Conservation (phyloP, 2,888 invertebrate species). For the Saturnia japonica region DNA sequence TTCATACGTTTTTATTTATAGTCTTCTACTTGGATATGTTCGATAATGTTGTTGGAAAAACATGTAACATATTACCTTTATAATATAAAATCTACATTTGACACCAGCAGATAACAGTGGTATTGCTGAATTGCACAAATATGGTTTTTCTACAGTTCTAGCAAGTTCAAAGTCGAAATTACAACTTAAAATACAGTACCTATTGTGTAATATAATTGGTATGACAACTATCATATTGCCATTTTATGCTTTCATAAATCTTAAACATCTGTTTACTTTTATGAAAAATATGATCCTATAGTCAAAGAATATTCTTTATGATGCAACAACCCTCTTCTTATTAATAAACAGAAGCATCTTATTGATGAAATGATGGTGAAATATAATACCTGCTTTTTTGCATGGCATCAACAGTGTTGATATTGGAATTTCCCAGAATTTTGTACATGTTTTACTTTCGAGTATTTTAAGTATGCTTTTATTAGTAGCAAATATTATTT, state of each 20-base stretch:
- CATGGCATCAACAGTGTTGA: background rate
- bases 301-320: background rate
- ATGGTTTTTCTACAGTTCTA: background rate
- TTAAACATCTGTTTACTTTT: background rate
- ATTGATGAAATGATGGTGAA: background rate
- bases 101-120: background rate
- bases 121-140: background rate
- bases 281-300: background rate
- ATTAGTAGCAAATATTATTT: background rate
- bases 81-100: background rate
- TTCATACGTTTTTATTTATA: background rate
- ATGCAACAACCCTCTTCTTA: background rate
- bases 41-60: background rate
- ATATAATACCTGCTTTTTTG: background rate
- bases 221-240: background rate
- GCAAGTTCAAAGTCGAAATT: background rate
- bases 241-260: background rate
- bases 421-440: background rate
- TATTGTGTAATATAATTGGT: background rate
- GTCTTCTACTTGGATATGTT: background rate
- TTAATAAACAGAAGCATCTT: background rate
- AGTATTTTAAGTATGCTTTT: background rate
- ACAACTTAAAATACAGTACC: background rate
- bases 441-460: background rate
- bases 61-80: background rate